Evolutionary conservation across 1,140 invertebrate species (phyloP).

Genomic region (Brachionus calyciflorus): DNA sequence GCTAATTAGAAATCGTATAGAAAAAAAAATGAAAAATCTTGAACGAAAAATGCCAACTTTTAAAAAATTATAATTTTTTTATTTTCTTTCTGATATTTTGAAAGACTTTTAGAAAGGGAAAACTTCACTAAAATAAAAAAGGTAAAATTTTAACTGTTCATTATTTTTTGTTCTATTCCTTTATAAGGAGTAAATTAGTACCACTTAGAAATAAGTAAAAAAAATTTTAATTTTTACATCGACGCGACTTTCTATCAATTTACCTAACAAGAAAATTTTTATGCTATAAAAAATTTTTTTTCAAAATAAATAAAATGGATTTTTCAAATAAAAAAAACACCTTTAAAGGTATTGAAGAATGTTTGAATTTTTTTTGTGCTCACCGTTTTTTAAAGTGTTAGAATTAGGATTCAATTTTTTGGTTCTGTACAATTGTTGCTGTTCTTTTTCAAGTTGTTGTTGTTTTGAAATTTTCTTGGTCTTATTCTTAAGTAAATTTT

Average conservation of each 20-base stretch:
- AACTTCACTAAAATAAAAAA: neutral
- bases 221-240: neutral
- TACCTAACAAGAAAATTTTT: slow-evolving; percentile 4
- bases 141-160: slow-evolving; percentile 17
- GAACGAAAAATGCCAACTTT: neutral
- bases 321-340: slow-evolving; percentile 23
- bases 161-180: neutral
- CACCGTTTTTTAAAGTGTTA: slow-evolving; percentile 8
- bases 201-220: slow-evolving; percentile 33
- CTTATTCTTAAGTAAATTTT: too few species aligned
- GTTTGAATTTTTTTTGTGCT: neutral
- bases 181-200: neutral
- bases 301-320: neutral
- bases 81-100: neutral
- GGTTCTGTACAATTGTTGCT: neutral
- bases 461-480: too few species aligned
- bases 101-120: neutral
- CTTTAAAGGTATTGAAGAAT: slow-evolving; percentile 21
- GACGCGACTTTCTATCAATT: slow-evolving; percentile 38
- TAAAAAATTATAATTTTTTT: neutral
- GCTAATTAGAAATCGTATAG: too few species aligned
- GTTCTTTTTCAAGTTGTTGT: neutral
- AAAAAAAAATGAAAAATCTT: too few species aligned
- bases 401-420: slow-evolving; percentile 10
- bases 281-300: slow-evolving; percentile 31